Evolutionary conservation across 2,888 invertebrate species (phyloP).

Genomic region (Meloe dianella): DNA sequence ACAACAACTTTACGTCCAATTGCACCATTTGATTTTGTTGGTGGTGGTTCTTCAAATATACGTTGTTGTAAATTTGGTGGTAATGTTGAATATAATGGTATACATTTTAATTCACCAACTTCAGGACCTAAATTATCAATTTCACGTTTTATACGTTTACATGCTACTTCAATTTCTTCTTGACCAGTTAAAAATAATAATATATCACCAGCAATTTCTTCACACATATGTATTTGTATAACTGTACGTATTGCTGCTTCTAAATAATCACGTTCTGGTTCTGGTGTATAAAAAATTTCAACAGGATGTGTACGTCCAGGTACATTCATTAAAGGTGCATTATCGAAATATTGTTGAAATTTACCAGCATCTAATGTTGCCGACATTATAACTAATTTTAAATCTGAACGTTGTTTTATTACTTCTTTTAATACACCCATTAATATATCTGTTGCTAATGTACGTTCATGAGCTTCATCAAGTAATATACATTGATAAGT

Average conservation of each 20-base stretch:
- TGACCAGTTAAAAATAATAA: constrained; percentile 80
- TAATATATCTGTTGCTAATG: constrained; percentile 96
- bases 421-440: constrained; percentile 99
- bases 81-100: constrained; percentile 96
- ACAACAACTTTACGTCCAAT: constrained; percentile 88
- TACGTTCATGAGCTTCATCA: constrained; percentile 99
- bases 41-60: constrained; percentile 97
- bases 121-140: constrained; percentile 96
- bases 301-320: constrained; percentile 96
- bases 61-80: constrained; percentile 96
- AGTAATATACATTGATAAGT: constrained; percentile 94
- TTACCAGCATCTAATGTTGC: constrained; percentile 99
- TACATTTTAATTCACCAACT: constrained; percentile 96
- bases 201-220: constrained; percentile 90
- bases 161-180: constrained; percentile 98
- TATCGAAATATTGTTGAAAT: constrained; percentile 98
- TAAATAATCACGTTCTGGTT: constrained; percentile 96
- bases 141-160: constrained; percentile 95
- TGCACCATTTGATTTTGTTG: constrained; percentile 79
- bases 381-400: constrained; percentile 99
- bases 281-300: constrained; percentile 98
- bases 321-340: constrained; percentile 97
- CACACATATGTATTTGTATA: constrained; percentile 93
- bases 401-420: constrained; percentile 86
- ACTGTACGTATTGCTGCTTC: constrained; percentile 99